Evolutionary conservation across 2,113 vertebrate species (phyloP), one percentile per base, ranked within the genome.

Genomic region (Myrmecobius fasciatus): DNA sequence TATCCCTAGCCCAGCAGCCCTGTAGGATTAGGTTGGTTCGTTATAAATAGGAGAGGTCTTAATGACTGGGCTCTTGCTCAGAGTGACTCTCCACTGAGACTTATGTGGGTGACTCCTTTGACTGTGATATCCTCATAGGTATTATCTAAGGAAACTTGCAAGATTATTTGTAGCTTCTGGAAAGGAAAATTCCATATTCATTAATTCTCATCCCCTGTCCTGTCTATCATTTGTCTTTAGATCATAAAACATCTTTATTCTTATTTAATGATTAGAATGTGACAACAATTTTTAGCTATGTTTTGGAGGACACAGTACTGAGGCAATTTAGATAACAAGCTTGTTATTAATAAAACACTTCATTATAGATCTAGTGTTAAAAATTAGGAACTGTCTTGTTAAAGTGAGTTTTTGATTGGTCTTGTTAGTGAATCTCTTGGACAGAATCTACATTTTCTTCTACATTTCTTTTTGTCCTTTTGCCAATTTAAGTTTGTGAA

Each of bases 301-400:
- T 88, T 91, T 93, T 95, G 95, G 92, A 95, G 95, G 96, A 56
- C 9, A 90, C 83, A 47, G 91, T 53, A 88, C 89, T 93, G 91
- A 96, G 95, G 92, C 92, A 92, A 95, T 96, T 96, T 96, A 91
- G 92, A 94, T 97, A 25, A 46, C 10, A 94, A 94, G 92, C 93
- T 96, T 93, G 93, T 97, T 96, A 96, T 96, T 98, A 96, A 96
- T 94, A 96, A 97, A 96, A 96, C 96, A 90, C 93, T 96, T 96
- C 5, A 0, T 67, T 97, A 96, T 95, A 96, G 89, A 89, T 89
- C 97, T 53, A 92, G 93, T 95, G 94, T 96, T 98, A 97, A 97
- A 83, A 97, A 97, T 96, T 98, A 97, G 97, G 93, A 95, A 93
- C 36, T 93, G 92, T 96, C 94, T 98, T 1, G 43, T 98, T 97